phyloP scores from a whole-genome alignment of 2,113 vertebrate species.

The Notothenia coriiceps region DNA sequence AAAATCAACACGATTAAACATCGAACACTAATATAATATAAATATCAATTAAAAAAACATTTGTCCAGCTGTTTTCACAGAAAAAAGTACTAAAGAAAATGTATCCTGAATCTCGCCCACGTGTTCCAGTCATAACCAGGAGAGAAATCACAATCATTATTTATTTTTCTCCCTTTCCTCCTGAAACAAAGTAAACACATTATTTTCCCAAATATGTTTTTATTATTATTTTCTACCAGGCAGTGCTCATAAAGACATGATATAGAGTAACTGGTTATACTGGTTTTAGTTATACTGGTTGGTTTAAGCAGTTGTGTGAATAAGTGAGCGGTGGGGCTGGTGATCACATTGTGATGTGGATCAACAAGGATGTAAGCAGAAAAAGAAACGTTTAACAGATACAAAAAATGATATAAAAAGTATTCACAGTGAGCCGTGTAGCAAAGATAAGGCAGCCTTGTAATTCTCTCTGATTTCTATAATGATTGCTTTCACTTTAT shows the following conservation, averaged over 20 bases:
- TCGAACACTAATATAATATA: no score
- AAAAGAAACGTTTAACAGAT: neutral
- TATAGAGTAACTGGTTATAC: constrained; percentile 19
- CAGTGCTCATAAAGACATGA: neutral
- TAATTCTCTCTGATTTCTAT: neutral
- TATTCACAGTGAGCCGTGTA: neutral
- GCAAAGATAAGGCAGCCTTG: constrained; percentile 11
- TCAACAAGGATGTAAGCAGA: neutral
- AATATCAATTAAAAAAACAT: no score
- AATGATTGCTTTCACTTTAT: neutral
- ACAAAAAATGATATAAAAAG: neutral
- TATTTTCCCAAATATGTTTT: constrained; percentile 22
- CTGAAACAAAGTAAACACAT: neutral
- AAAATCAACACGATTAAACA: no score
- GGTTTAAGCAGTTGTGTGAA: neutral
- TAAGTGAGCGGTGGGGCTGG: neutral
- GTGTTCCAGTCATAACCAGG: no score
- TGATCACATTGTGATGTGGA: constrained; percentile 21
- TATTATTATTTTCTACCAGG: constrained; percentile 20
- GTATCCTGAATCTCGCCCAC: no score
- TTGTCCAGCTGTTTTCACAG: no score
- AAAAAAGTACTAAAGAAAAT: no score
- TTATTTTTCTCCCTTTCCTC: neutral
- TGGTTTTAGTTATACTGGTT: constrained; percentile 23
- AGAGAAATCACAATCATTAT: no score